These are phyloP conservation scores for Dynastes tityus DNA, from an alignment of 2,888 invertebrate genomes.

Conservation along the genomic window DNA sequence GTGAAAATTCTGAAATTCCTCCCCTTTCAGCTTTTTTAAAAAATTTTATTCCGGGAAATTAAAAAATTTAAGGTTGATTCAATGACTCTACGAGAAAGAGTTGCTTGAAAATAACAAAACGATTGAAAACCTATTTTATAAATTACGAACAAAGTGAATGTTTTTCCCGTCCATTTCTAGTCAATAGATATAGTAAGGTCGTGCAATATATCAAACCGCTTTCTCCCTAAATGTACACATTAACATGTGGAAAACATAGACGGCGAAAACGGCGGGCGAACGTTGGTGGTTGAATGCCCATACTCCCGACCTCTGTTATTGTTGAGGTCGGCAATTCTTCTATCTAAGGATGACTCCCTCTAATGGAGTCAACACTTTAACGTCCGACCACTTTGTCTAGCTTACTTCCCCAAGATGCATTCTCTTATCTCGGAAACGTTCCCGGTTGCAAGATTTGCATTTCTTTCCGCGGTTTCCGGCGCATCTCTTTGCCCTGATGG, in stretches of 20 bases:
- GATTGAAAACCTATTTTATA: not conserved
- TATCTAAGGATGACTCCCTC: conserved; percentile 41
- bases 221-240: conserved; percentile 24
- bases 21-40: too few relatives aligned
- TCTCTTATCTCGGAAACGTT: conserved; percentile 48
- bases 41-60: too few relatives aligned
- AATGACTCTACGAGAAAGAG: too few relatives aligned
- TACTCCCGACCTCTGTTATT: conserved; percentile 40
- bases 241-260: conserved; percentile 34
- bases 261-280: conserved; percentile 15
- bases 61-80: too few relatives aligned
- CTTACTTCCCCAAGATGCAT: conserved; percentile 51
- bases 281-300: conserved; percentile 36
- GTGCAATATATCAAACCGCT: conserved; percentile 4
- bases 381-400: conserved; percentile 53
- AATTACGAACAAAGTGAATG: conserved; percentile 25
- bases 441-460: conserved; percentile 37
- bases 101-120: not conserved
- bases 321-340: conserved; percentile 52
- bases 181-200: conserved; percentile 4
- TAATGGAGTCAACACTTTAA: conserved; percentile 57
- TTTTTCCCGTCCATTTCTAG: conserved; percentile 15
- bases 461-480: conserved; percentile 20
- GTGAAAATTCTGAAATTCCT: too few relatives aligned
- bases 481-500: conserved; percentile 11